These are phyloP conservation scores for Pogonomyrmex barbatus DNA, from an alignment of 1,140 invertebrate genomes.

Conservation along the genomic window DNA sequence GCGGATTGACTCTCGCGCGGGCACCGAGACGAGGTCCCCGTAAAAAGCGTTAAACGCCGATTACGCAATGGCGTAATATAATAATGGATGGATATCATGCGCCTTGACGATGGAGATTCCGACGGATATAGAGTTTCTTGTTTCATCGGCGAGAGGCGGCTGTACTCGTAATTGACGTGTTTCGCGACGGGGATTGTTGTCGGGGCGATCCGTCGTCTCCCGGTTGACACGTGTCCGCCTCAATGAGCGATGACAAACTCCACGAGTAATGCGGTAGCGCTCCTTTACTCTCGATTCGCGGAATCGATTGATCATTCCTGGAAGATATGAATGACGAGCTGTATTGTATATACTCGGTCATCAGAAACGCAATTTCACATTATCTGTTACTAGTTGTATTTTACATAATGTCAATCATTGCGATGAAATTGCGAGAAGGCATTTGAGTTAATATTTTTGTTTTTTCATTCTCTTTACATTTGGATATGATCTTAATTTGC, in stretches of 20 bases:
- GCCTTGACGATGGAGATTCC: conserved; percentile 63
- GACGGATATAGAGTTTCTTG: conserved; percentile 61
- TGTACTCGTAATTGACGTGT: conserved; percentile 54
- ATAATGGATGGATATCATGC: conserved; percentile 71
- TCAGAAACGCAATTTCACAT: not conserved
- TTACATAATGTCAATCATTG: not conserved
- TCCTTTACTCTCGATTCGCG: conserved; percentile 5
- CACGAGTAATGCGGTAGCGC: conserved; percentile 1
- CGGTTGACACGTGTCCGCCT: not conserved
- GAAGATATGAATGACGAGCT: not conserved
- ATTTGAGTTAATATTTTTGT: too few relatives aligned
- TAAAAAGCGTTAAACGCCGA: conserved; percentile 70
- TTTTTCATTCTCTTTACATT: too few relatives aligned
- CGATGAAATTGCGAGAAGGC: too few relatives aligned
- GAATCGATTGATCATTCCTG: not conserved
- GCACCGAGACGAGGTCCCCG: conserved; percentile 48
- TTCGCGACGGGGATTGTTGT: conserved; percentile 9
- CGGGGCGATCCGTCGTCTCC: not conserved
- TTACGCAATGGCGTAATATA: conserved; percentile 74
- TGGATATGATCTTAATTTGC: too few relatives aligned
- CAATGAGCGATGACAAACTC: conserved; percentile 2
- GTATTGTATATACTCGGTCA: not conserved
- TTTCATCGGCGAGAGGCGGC: conserved; percentile 26
- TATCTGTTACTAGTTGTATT: not conserved
- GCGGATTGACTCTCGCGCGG: not conserved